Evolutionary conservation across 2,888 invertebrate species (phyloP).

Genomic region (Torymus auratus): DNA sequence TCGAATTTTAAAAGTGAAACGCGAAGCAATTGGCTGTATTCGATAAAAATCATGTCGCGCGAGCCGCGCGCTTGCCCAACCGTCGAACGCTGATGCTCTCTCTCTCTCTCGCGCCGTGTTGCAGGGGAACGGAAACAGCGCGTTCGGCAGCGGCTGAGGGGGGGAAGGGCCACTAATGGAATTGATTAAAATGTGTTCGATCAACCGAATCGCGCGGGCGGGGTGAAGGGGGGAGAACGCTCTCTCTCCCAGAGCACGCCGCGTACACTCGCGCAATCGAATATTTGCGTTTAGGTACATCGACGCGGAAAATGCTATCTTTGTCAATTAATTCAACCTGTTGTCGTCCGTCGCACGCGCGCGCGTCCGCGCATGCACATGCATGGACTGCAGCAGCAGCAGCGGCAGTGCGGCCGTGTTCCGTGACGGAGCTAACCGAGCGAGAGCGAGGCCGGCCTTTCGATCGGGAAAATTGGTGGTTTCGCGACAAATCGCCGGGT

Average conservation of each 20-base stretch:
- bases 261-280: constrained; percentile 65
- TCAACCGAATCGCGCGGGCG: constrained; percentile 72
- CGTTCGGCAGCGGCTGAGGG: constrained; percentile 41
- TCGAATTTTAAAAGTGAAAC: constrained; percentile 34
- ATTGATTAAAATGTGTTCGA: constrained; percentile 77
- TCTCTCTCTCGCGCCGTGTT: too few species aligned
- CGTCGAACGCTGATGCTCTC: too few species aligned
- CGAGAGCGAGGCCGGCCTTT: constrained; percentile 31
- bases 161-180: constrained; percentile 73
- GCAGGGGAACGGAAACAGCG: not conserved
- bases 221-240: constrained; percentile 27
- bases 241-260: constrained; percentile 48
- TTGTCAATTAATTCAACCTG: constrained; percentile 76
- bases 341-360: constrained; percentile 66
- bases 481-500: constrained; percentile 61
- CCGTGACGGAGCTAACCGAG: constrained; percentile 6
- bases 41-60: constrained; percentile 51
- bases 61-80: not conserved
- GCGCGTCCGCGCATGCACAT: not conserved
- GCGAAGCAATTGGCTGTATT: constrained; percentile 6
- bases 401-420: too few species aligned
- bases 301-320: constrained; percentile 74
- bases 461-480: constrained; percentile 70
- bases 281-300: constrained; percentile 74
- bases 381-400: too few species aligned